phyloP scores from a whole-genome alignment of 2,888 invertebrate species.

The Hemaris fuciformis region DNA sequence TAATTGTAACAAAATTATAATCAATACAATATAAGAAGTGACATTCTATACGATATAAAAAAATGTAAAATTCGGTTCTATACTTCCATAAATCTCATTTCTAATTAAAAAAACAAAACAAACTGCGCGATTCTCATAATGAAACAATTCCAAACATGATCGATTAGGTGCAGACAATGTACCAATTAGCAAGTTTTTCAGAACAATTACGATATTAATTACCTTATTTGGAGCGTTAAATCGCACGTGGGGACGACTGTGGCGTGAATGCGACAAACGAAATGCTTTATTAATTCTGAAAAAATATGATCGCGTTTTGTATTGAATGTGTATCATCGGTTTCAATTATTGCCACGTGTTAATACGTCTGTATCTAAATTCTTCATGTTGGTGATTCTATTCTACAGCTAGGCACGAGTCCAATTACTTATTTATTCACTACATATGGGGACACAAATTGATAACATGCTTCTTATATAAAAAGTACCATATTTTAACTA shows the following conservation, averaged over 20 bases:
- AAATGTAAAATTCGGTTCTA: not conserved
- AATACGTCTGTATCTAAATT: not conserved
- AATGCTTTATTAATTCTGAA: conserved; percentile 3
- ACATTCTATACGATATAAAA: not conserved
- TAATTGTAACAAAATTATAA: too few species aligned
- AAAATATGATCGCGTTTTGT: conserved; percentile 5
- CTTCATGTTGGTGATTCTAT: too few species aligned
- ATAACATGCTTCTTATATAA: too few species aligned
- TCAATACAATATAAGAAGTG: too few species aligned
- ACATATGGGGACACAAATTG: too few species aligned
- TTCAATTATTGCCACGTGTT: not conserved
- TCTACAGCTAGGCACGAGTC: too few species aligned
- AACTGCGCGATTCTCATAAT: not conserved
- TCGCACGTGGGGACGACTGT: conserved; percentile 16
- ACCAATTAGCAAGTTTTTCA: conserved; percentile 8
- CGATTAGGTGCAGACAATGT: conserved; percentile 11
- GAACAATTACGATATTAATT: conserved; percentile 17
- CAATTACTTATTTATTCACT: too few species aligned
- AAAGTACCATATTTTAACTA: too few species aligned
- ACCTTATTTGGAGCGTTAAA: conserved; percentile 25
- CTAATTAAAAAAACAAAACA: not conserved
- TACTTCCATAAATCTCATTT: not conserved
- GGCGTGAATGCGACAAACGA: conserved; percentile 21
- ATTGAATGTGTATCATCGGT: not conserved
- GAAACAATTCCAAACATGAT: conserved; percentile 12